These are phyloP conservation scores for Phylloscopus trochiloides DNA, from an alignment of 2,113 vertebrate species.

Conservation along the genomic window DNA sequence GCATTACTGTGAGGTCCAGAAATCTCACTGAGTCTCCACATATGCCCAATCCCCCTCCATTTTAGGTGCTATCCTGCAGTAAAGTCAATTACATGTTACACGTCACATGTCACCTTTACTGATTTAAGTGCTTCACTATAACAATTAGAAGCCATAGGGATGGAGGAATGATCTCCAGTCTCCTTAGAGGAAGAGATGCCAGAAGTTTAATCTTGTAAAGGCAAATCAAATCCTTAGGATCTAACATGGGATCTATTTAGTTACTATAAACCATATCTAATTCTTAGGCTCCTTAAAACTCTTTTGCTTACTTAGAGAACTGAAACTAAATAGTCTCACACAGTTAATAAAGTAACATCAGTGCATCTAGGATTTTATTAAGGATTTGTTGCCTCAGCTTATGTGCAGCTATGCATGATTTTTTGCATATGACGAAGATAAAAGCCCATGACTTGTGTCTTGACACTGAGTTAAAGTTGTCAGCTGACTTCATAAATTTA, in stretches of 20 bases:
- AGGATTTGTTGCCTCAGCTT: not conserved
- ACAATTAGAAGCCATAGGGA: not conserved
- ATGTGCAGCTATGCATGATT: not conserved
- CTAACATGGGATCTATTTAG: not conserved
- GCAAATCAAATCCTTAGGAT: not conserved
- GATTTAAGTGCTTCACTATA: not conserved
- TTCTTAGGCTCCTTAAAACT: not conserved
- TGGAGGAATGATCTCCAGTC: not conserved
- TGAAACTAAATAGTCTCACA: not conserved
- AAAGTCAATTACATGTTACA: accelerated
- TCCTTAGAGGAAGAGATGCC: not conserved
- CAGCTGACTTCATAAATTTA: not conserved
- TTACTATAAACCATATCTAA: not conserved
- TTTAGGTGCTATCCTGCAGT: not conserved
- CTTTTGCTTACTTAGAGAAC: not conserved
- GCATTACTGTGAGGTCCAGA: not conserved
- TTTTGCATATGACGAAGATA: not conserved
- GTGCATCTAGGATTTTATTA: not conserved
- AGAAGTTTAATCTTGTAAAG: not conserved
- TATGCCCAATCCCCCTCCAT: not conserved
- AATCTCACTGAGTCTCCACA: not conserved
- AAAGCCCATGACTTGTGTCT: not conserved
- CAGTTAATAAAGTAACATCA: not conserved
- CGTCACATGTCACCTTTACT: not conserved
- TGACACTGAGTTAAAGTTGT: not conserved